Evolutionary conservation across 1,140 invertebrate genomes (phyloP), one percentile per base, ranked within the genome.

Genomic region (Ephestia elutella): DNA sequence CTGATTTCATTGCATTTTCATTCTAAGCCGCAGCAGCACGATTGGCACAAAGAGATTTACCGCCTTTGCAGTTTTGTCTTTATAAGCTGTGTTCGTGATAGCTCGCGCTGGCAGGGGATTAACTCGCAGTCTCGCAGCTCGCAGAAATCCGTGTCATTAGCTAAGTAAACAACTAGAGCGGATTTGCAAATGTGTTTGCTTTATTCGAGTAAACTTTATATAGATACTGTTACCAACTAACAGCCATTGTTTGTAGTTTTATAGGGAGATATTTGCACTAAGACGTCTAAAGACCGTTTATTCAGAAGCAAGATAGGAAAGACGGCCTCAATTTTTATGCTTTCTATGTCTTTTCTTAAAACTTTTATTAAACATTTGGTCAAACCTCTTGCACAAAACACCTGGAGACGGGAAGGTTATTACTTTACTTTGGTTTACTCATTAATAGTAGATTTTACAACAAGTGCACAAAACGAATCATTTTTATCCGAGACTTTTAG

Each of bases 71-170:
- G 32, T 15, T 57, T 57, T 50, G 9, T 53, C 20, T 49, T 38
- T 55, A 38, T 55, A 56, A 21, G 10, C 56, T 20, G 20, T 20
- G 56, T 51, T 19, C 49, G 56, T 51, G 56, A 50, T 35, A 51
- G 56, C 15, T 13, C 19, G 25, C 35, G 56, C n/a, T 17, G 48
- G 25, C 10, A 18, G 11, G 13, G 56, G 56, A 51, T 58, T 51
- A 58, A 18, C 49, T 51, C 25, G 49, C 17, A 50, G 48, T 19
- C 38, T 56, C 54, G 35, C n/a, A 44, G 38, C 38, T n/a, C 20
- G 20, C 20, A 25, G 21, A 18, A 58, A 49, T 53, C 25, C n/a
- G 32, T 35, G 56, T 58, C 56, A 58, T 58, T 58, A 58, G 56
- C 28, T 49, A 30, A 35, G 56, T 53, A 58, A 51, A 58, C 49